A percentile compares a stretch with the other conserved stretches of the same genome.
Evolutionary conservation across 2,888 invertebrate species (phyloP).

Genomic region (Portevinia maculata): DNA sequence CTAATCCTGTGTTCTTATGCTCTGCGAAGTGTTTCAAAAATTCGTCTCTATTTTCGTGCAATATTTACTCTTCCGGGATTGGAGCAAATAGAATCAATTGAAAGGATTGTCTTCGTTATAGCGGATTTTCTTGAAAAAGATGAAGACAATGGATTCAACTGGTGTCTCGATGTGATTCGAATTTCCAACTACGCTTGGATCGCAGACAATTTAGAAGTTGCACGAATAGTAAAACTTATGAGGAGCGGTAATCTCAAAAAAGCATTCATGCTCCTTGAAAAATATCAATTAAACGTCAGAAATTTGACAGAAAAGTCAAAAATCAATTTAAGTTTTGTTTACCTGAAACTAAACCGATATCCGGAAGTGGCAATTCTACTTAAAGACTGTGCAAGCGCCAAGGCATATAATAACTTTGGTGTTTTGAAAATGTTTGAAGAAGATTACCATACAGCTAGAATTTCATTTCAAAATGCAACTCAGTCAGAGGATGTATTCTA

Average conservation of each 20-base stretch:
- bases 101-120: slow-evolving; percentile 46
- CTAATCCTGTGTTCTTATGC: slow-evolving; percentile 46
- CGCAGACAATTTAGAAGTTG: slow-evolving; percentile 58
- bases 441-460: slow-evolving; percentile 24
- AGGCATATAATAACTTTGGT: slow-evolving; percentile 59
- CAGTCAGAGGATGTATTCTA: slow-evolving; percentile 8
- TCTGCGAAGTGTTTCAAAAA: slow-evolving; percentile 1
- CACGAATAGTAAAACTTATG: slow-evolving; percentile 34
- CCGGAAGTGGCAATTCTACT: slow-evolving; percentile 25
- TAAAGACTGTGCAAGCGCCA: slow-evolving; percentile 12
- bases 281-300: slow-evolving; percentile 12
- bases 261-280: neutral
- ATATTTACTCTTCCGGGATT: slow-evolving; percentile 34
- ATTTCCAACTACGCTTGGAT: slow-evolving; percentile 58
- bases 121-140: slow-evolving; percentile 33
- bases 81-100: slow-evolving; percentile 46
- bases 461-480: slow-evolving; percentile 12
- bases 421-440: slow-evolving; percentile 33
- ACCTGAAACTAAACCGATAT: slow-evolving; percentile 33
- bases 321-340: slow-evolving; percentile 59
- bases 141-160: slow-evolving; percentile 56
- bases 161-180: slow-evolving; percentile 60
- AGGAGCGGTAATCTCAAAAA: neutral
- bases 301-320: slow-evolving; percentile 60
- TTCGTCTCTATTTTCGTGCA: slow-evolving; percentile 28